Evolutionary conservation across 2,797 vertebrate genomes (phyloP), one percentile per base, ranked within the genome.

Genomic region (Novumbra hubbsi): DNA sequence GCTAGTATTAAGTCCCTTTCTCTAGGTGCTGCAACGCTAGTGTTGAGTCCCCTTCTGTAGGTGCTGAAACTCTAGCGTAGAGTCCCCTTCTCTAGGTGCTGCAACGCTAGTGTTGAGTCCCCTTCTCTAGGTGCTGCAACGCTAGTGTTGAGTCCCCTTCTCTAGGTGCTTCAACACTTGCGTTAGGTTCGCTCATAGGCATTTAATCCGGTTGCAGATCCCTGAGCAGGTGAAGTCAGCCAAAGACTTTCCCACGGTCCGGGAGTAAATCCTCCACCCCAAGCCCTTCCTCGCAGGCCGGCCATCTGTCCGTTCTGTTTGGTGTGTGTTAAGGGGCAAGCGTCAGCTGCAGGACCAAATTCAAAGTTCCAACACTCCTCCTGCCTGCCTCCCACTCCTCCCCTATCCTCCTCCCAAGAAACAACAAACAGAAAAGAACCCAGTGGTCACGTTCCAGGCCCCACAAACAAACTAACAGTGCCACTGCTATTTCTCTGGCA

Each of bases 241-340:
- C 91, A 85, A 85, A 92, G 92, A 91, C 90, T 92, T 94, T 94
- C 94, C 93, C 94, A 94, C 93, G 93, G 91, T 94, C 92, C 88
- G 80, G 82, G 87, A 88, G 90, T 87, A 92, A 91, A 92, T 91
- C 91, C 89, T 84, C 81, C 81, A 90, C 91, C 88, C 93, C 87
- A 70, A 92, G 91, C 91, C 87, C 88, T 90, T 90, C 88, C 89
- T 87, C 87, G 89, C 41, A 91, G 91, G 90, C 86, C 88, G 83
- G 90, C 93, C 93, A 94, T 94, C 94, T 94, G 94, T 93, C 91
- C 87, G 82, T 77, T 90, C 88, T 92, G 89, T 92, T 91, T 92
- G 91, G 89, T 90, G 89, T 88, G 87, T 89, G 90, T 85, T 86
- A 80, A 88, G 89, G 89, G 91, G 84, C 86, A 89, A 82, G 91